Evolutionary conservation across 2,888 invertebrate species (phyloP).

Genomic region (Neria commutata): DNA sequence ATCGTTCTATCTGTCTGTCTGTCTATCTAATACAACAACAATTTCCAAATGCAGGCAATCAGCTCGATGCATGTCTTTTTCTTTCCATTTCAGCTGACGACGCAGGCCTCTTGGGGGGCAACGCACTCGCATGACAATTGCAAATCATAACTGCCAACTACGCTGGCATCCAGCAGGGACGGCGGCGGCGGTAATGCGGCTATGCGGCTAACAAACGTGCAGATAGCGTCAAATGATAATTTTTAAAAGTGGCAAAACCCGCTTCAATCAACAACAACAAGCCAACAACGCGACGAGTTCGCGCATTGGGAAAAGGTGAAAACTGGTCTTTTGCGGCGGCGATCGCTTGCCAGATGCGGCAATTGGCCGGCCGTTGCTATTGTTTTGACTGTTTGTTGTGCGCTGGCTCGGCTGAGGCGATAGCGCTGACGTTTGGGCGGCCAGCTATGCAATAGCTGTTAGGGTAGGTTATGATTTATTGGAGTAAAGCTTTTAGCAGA

Average conservation of each 20-base stretch:
- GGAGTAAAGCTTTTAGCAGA: neutral
- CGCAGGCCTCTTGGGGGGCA: no score
- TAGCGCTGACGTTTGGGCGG: neutral
- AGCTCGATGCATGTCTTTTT: neutral
- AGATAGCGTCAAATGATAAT: slow-evolving; percentile 1
- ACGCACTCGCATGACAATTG: neutral
- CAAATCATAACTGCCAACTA: neutral
- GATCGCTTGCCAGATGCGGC: neutral
- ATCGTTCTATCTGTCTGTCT: neutral
- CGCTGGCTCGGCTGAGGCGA: neutral
- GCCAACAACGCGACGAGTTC: neutral
- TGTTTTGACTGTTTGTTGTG: neutral
- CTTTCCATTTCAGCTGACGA: no score
- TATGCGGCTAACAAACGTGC: slow-evolving; percentile 10
- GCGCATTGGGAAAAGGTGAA: slow-evolving; percentile 14
- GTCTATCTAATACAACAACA: neutral
- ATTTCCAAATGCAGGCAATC: neutral
- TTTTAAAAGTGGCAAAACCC: slow-evolving; percentile 1
- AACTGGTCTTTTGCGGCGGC: slow-evolving; percentile 8
- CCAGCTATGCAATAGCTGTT: neutral
- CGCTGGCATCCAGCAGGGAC: neutral
- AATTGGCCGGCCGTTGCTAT: neutral
- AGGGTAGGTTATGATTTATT: slow-evolving; percentile 11
- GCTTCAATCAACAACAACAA: neutral
- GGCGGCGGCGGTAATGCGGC: slow-evolving; percentile 9